Percentiles rank a stretch among this genome's conserved stretches.
phyloP scores from a whole-genome alignment of 2,888 invertebrate species.

The Lycia hirtaria region DNA sequence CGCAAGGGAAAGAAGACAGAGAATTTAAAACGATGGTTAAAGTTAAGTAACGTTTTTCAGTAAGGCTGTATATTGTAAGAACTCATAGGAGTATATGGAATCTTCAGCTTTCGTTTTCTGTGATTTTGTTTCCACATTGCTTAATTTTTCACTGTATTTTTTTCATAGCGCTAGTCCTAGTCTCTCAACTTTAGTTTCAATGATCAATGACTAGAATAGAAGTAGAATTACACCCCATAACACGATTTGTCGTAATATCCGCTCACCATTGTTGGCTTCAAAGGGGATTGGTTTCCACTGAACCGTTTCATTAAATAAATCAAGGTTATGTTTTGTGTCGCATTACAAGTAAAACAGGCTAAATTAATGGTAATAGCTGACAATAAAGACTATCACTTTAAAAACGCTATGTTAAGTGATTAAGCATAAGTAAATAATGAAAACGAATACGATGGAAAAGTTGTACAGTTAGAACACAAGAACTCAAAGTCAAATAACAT shows the following conservation, averaged over 20 bases:
- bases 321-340: slow-evolving; percentile 9
- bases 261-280: slow-evolving; percentile 14
- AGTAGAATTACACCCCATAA: slow-evolving; percentile 15
- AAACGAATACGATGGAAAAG: neutral
- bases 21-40: too few species aligned
- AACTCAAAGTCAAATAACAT: neutral
- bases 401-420: neutral
- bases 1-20: too few species aligned
- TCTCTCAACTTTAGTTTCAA: neutral
- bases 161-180: neutral
- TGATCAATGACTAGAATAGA: slow-evolving; percentile 15
- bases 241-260: slow-evolving; percentile 24
- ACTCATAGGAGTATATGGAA: too few species aligned
- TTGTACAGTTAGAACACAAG: neutral
- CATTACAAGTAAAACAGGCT: neutral
- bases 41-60: too few species aligned
- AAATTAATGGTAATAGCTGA: neutral
- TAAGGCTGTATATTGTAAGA: too few species aligned
- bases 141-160: neutral
- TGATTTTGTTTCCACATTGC: neutral
- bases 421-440: neutral
- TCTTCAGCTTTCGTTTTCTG: neutral
- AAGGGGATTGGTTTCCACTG: slow-evolving; percentile 17
- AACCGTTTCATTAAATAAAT: slow-evolving; percentile 22
- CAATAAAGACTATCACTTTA: neutral